Evolutionary conservation across 2,113 vertebrate genomes (phyloP).

Genomic region (Tinamus guttatus): DNA sequence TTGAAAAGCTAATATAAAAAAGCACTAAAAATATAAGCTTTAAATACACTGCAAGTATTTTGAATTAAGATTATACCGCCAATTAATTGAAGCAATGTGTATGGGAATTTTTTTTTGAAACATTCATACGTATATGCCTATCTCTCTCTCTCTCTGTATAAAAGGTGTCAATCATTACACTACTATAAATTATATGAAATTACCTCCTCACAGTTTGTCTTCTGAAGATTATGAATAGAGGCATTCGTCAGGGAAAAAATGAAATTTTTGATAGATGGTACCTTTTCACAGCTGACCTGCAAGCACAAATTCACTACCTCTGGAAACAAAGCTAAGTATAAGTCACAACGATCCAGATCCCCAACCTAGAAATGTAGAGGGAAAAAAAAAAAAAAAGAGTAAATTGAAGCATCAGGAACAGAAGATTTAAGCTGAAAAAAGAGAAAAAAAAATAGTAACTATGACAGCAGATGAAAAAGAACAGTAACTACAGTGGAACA

Average conservation of each 20-base stretch:
- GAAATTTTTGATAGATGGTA: conserved; percentile 67
- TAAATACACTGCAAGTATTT: not conserved
- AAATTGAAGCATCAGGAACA: not conserved
- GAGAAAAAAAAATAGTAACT: not conserved
- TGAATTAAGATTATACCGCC: not conserved
- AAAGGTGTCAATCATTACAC: no score
- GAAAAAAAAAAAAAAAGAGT: not conserved
- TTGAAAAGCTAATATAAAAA: not conserved
- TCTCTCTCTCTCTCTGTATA: no score
- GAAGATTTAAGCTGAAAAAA: not conserved
- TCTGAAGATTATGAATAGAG: conserved; percentile 78
- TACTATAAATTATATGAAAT: not conserved
- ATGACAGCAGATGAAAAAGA: not conserved
- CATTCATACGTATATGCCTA: not conserved
- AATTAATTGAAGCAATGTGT: not conserved
- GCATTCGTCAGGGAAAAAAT: conserved; percentile 79
- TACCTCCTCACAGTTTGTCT: conserved; percentile 80
- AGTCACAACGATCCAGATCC: conserved; percentile 82
- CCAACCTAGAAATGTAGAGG: conserved; percentile 52
- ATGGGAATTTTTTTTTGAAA: not conserved
- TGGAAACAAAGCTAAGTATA: conserved; percentile 86
- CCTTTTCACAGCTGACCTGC: conserved; percentile 55
- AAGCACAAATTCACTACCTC: conserved; percentile 76
- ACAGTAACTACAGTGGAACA: not conserved
- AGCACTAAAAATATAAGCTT: not conserved